Conservation (phyloP, 2,888 invertebrate species). For the Tachina fera region DNA sequence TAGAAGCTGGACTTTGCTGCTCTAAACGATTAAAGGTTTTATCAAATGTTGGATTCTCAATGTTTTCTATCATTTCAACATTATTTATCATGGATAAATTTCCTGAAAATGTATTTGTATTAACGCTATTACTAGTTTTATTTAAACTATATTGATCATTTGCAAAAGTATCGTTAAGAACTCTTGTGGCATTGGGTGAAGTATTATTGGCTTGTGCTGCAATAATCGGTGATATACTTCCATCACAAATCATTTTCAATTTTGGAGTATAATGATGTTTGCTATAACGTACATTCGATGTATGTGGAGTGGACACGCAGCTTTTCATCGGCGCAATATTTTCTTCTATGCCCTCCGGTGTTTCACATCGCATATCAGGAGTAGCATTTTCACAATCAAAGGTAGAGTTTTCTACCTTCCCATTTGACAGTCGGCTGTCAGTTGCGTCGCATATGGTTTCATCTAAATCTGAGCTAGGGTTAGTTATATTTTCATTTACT, state of each 20-base stretch:
- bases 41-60: slow-evolving; percentile 78
- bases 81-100: slow-evolving; percentile 73
- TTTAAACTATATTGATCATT: slow-evolving; percentile 60
- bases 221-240: slow-evolving; percentile 80
- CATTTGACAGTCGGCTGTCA: slow-evolving; percentile 50
- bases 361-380: slow-evolving; percentile 76
- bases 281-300: slow-evolving; percentile 73
- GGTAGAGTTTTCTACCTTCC: slow-evolving; percentile 73
- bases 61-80: slow-evolving; percentile 78
- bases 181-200: slow-evolving; percentile 66
- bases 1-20: slow-evolving; percentile 70
- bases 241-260: slow-evolving; percentile 75
- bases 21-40: slow-evolving; percentile 64
- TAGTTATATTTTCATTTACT: slow-evolving; percentile 73
- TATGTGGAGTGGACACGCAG: slow-evolving; percentile 79
- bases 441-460: slow-evolving; percentile 74
- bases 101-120: slow-evolving; percentile 70
- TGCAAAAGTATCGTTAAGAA: slow-evolving; percentile 76
- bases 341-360: slow-evolving; percentile 77
- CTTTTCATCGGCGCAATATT: slow-evolving; percentile 73
- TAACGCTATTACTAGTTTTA: slow-evolving; percentile 62
- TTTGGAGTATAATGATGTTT: slow-evolving; percentile 77
- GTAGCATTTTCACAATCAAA: slow-evolving; percentile 73
- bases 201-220: slow-evolving; percentile 60
- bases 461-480: slow-evolving; percentile 72